These are phyloP conservation scores for Drosophila aff. DNA, from an alignment of 1,140 invertebrate genomes.

Conservation along the genomic window DNA sequence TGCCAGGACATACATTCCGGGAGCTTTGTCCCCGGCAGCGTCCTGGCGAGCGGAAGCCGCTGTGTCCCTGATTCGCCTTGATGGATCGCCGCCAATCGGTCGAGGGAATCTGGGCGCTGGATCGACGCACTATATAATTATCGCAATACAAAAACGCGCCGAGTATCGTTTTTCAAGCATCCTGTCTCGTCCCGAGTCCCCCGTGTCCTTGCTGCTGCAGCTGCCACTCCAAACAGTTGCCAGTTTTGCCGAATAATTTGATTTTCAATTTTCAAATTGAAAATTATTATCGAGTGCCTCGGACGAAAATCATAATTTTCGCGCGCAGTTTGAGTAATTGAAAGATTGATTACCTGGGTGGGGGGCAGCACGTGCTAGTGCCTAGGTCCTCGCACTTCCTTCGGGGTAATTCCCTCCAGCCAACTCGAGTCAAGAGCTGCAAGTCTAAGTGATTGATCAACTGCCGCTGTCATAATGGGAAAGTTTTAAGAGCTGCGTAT, in stretches of 20 bases:
- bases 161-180: slow-evolving; percentile 82
- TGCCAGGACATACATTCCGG: slow-evolving; percentile 18
- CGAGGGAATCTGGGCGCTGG: slow-evolving; percentile 25
- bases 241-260: slow-evolving; percentile 63
- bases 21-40: slow-evolving; percentile 43
- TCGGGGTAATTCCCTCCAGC: slow-evolving; percentile 3
- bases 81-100: slow-evolving; percentile 49
- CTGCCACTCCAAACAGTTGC: slow-evolving; percentile 52
- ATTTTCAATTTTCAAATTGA: slow-evolving; percentile 55
- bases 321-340: slow-evolving; percentile 46
- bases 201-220: slow-evolving; percentile 37
- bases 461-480: slow-evolving; percentile 1
- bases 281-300: slow-evolving; percentile 49
- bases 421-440: slow-evolving; percentile 18
- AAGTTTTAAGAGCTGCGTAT: neutral
- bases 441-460: slow-evolving; percentile 25
- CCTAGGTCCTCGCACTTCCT: slow-evolving; percentile 2
- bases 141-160: slow-evolving; percentile 47
- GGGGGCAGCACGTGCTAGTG: slow-evolving; percentile 36
- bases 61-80: slow-evolving; percentile 33
- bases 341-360: slow-evolving; percentile 60
- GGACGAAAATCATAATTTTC: slow-evolving; percentile 27
- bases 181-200: slow-evolving; percentile 50
- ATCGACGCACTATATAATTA: slow-evolving; percentile 72
- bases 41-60: slow-evolving; percentile 65